Evolutionary conservation across 2,797 vertebrate genomes (phyloP), one percentile per base, ranked within the genome.

Genomic region (Tenualosa thibaudeaui): DNA sequence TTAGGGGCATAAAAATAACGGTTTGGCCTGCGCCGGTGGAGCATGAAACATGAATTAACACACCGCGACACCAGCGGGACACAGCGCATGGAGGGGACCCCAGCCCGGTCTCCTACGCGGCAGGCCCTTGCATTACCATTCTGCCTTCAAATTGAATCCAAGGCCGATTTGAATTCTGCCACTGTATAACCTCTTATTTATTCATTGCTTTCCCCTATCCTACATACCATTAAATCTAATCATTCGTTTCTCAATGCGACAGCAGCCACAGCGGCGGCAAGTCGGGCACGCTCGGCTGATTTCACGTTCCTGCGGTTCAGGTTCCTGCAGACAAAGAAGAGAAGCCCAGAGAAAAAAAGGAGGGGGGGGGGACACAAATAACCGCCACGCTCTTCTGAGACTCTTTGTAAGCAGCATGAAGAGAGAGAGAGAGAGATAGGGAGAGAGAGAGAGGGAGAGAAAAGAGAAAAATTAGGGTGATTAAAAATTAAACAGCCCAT

Each of bases 91-190:
- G 91, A 89, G 92, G 89, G 88, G 81, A 89, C 91, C 93, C 91
- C 15, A 15, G 37, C 90, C 91, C 90, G 91, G 91, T 88, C 89
- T 91, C 89, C 93, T 75, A 15, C 93, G 89, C 53, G 90, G 90
- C 88, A 85, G 89, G 88, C 92, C 88, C 83, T 88, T 81, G 88
- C 88, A 91, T 94, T 93, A 92, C 92, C 91, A 92, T 94, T 93
- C 90, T 89, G 90, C 93, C 91, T 86, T 92, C 91, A 95, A 94
- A 94, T 94, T 92, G 89, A 95, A 94, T 94, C 89, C 90, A 88
- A 89, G 89, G 90, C 92, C 94, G 94, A 95, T 96, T 95, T 94
- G 93, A 94, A 95, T 96, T 95, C 93, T 90, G 90, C 89, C 88
- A 92, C 92, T 90, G 90, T 91, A 93, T 94, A 93, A 94, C 92